Conservation (phyloP, 2,888 invertebrate genomes). For the Formica aserva region DNA sequence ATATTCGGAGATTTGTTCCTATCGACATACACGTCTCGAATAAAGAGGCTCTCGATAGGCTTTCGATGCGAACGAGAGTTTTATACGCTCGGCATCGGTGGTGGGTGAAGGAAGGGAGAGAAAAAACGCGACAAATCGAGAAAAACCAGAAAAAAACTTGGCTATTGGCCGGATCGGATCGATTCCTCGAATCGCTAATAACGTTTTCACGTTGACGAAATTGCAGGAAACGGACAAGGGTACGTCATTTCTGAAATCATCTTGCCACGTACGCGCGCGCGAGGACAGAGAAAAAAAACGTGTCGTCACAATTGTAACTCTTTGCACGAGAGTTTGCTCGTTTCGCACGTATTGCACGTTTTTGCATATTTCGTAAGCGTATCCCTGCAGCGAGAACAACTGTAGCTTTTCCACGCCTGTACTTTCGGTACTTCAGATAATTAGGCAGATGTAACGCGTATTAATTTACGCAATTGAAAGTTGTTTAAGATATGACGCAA, state of each 20-base stretch:
- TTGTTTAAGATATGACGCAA: conserved; percentile 63
- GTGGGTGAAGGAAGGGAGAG: not conserved
- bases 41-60: conserved; percentile 33
- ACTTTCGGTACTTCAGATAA: conserved; percentile 47
- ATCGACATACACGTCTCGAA: conserved; percentile 23
- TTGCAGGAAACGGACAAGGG: conserved; percentile 34
- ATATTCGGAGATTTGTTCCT: conserved; percentile 18
- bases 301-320: conserved; percentile 41
- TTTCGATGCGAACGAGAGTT: conserved; percentile 29
- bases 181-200: conserved; percentile 40
- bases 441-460: conserved; percentile 55
- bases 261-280: not conserved
- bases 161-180: conserved; percentile 23
- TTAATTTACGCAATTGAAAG: conserved; percentile 63
- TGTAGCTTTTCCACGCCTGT: conserved; percentile 46
- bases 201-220: conserved; percentile 49
- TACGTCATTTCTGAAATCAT: conserved; percentile 29
- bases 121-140: conserved; percentile 28
- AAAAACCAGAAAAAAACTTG: conserved; percentile 3
- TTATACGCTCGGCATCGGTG: not conserved
- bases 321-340: conserved; percentile 16
- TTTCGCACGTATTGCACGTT: conserved; percentile 20
- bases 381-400: conserved; percentile 3
- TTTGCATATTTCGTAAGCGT: conserved; percentile 29
- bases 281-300: not conserved